Conservation (phyloP, 92 coral and sea anemone genomes). For the Actinostola sp. region DNA sequence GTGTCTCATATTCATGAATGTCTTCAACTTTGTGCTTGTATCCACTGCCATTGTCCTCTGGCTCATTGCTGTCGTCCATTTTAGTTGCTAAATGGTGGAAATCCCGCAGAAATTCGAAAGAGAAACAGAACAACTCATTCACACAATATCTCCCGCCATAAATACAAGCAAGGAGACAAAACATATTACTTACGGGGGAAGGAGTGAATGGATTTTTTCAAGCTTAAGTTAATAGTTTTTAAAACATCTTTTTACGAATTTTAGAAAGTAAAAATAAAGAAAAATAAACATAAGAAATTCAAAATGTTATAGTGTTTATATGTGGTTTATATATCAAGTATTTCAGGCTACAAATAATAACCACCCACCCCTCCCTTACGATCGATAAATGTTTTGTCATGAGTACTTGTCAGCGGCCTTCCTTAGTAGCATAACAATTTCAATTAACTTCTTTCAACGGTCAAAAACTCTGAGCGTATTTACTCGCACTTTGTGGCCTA, state of each 20-base stretch:
- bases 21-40: slow-evolving; percentile 20
- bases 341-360: too few species aligned
- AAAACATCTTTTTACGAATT: too few species aligned
- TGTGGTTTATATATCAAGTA: too few species aligned
- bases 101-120: background rate
- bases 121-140: background rate
- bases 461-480: background rate
- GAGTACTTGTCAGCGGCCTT: slow-evolving; percentile 14
- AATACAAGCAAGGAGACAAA: background rate
- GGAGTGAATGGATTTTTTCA: background rate
- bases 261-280: too few species aligned
- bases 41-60: slow-evolving; percentile 38
- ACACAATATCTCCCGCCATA: slow-evolving; percentile 53
- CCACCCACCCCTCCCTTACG: slow-evolving; percentile 15
- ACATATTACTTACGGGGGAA: background rate
- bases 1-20: slow-evolving; percentile 80
- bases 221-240: background rate
- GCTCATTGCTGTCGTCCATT: background rate
- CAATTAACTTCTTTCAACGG: slow-evolving; percentile 7
- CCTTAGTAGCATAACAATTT: slow-evolving; percentile 33
- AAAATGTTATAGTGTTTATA: too few species aligned
- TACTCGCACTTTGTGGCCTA: background rate
- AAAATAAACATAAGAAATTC: too few species aligned
- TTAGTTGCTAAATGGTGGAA: background rate
- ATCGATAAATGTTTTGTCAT: slow-evolving; percentile 1